Conservation (phyloP, 2,797 vertebrate species). For the Phalanger gymnotis region DNA sequence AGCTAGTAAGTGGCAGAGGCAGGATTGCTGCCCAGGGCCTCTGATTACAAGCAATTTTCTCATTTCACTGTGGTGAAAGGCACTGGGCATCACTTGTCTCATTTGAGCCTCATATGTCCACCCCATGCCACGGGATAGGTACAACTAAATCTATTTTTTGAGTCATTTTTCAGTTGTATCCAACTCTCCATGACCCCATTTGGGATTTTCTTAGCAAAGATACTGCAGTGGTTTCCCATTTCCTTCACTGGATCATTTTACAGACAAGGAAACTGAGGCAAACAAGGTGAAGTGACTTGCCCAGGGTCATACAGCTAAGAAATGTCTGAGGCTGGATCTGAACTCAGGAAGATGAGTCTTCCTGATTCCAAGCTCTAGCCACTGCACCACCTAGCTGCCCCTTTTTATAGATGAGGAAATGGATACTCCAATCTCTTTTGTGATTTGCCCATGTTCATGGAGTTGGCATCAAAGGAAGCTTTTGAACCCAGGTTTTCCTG, state of each 20-base stretch:
- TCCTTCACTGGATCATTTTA: not conserved
- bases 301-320: not conserved
- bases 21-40: no score
- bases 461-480: not conserved
- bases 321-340: not conserved
- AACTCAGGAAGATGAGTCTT: not conserved
- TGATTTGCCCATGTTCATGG: not conserved
- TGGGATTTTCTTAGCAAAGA: not conserved
- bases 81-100: no score
- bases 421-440: not conserved
- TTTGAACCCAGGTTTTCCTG: not conserved
- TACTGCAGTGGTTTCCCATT: not conserved
- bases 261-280: not conserved
- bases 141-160: not conserved
- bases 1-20: no score
- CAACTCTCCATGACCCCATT: not conserved
- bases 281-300: not conserved
- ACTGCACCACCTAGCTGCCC: not conserved
- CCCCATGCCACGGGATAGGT: no score
- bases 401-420: not conserved
- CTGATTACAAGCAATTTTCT: no score
- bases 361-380: not conserved
- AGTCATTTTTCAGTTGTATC: not conserved
- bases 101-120: no score
- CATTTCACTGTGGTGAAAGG: no score